Percentiles rank a stretch among this genome's conserved stretches.
phyloP scores from a whole-genome alignment of 1,140 invertebrate species.

The Tetragnatha versicolor region DNA sequence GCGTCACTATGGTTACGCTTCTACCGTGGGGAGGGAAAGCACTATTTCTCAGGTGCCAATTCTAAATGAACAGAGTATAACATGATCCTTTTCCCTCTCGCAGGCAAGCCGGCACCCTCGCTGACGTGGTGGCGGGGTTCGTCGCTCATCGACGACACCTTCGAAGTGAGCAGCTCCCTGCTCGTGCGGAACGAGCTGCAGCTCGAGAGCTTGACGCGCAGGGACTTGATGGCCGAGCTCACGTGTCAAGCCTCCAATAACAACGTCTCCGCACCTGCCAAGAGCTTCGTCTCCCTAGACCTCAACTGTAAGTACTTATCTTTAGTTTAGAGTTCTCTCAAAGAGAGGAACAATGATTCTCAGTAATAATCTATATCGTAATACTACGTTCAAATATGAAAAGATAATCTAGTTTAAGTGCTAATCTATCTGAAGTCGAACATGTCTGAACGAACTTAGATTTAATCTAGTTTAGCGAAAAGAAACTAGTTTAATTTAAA shows the following conservation, averaged over 20 bases:
- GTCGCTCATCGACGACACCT: slow-evolving; percentile 76
- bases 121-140: slow-evolving; percentile 86
- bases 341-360: neutral
- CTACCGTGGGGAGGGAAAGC: too few species aligned
- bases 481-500: too few species aligned
- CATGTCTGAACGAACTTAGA: too few species aligned
- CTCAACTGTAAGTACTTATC: slow-evolving; percentile 60
- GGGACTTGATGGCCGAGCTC: slow-evolving; percentile 82
- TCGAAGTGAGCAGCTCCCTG: slow-evolving; percentile 70
- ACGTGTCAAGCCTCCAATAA: slow-evolving; percentile 86
- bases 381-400: too few species aligned
- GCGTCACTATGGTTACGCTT: too few species aligned
- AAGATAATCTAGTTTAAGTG: too few species aligned
- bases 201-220: slow-evolving; percentile 75
- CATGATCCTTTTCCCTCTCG: too few species aligned
- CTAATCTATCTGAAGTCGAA: too few species aligned
- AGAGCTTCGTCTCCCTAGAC: slow-evolving; percentile 59
- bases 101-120: slow-evolving; percentile 81
- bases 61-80: too few species aligned
- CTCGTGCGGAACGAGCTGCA: slow-evolving; percentile 70
- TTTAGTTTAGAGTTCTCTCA: neutral
- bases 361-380: too few species aligned
- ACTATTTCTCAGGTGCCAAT: too few species aligned
- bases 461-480: too few species aligned
- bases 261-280: slow-evolving; percentile 69